Evolutionary conservation across 2,113 vertebrate species (phyloP).

Genomic region (Heteronetta atricapilla): DNA sequence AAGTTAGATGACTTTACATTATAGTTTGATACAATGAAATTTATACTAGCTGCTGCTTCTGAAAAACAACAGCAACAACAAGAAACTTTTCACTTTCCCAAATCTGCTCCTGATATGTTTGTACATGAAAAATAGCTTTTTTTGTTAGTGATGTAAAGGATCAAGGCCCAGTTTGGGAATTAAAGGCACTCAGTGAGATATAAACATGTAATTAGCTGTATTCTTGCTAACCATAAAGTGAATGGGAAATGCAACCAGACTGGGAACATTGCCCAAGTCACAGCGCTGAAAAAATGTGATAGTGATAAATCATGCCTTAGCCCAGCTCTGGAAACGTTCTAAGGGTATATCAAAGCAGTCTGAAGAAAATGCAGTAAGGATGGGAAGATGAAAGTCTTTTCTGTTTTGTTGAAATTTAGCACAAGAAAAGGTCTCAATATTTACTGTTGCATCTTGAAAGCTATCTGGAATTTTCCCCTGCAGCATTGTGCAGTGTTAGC

Average conservation of each 20-base stretch:
- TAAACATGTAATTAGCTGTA: background rate
- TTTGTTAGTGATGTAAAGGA: background rate
- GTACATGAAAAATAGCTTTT: background rate
- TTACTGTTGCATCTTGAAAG: background rate
- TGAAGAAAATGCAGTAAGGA: background rate
- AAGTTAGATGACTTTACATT: background rate
- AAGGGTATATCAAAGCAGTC: background rate
- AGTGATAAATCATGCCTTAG: background rate
- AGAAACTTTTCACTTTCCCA: accelerated
- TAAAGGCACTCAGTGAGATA: background rate
- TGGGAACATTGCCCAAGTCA: background rate
- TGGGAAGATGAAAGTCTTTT: background rate
- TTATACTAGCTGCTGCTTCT: background rate
- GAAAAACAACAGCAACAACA: background rate
- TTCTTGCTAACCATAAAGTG: background rate
- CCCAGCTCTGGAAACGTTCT: background rate
- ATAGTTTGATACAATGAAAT: background rate
- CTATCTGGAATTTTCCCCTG: constrained; percentile 50
- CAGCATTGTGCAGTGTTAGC: constrained; percentile 65
- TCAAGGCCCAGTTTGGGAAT: background rate
- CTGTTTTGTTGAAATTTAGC: background rate
- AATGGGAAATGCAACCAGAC: background rate
- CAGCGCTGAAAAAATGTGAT: background rate
- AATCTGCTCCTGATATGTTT: background rate
- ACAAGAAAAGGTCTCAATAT: background rate